Evolutionary conservation across 2,888 invertebrate genomes (phyloP), one percentile per base, ranked within the genome.

Genomic region (Odontothrips loti): DNA sequence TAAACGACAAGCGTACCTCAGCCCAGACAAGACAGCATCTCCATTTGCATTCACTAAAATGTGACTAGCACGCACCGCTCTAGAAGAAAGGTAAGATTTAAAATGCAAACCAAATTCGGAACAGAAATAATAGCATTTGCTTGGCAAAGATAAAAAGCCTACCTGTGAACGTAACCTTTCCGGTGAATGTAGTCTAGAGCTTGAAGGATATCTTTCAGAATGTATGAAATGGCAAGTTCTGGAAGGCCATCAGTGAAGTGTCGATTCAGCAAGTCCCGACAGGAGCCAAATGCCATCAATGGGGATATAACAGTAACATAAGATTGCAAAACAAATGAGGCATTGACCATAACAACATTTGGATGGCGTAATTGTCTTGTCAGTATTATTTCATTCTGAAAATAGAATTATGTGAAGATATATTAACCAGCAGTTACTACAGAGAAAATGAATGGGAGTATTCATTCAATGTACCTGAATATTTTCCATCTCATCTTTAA

Each of bases 141-240:
- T 17, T 17, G 9, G 9, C 51, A 17, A 51, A 12, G 15, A 17
- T 20, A 17, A 2, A n/a, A 51, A 58, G 10, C 58, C 58, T 85
- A 94, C 94, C 94, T 93, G 87, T 97, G 97, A 84, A 97, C 94
- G 86, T 92, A 93, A 81, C 95, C 93, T 86, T 93, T 93, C 83
- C 91, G 91, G 87, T 97, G 97, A 82, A 97, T 90, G 87, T 97
- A 97, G 85, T 94, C 92, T 79, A 97, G 88, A 0, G 94, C 97
- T 80, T 90, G 89, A 75, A 97, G 88, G 8, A 95, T 91, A 88
- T 96, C 96, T 84, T 91, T 90, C 81, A 96, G 87, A 84, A 97
- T 93, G 81, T 94, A 90, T 15, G 94, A 92, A 84, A 96, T 93
- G 11, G 95, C 93, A 80, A 92, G 88, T 87, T 97, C 97, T 0